These are phyloP conservation scores for Diuraphis noxia DNA, from an alignment of 1,140 invertebrate genomes.

Conservation along the genomic window DNA sequence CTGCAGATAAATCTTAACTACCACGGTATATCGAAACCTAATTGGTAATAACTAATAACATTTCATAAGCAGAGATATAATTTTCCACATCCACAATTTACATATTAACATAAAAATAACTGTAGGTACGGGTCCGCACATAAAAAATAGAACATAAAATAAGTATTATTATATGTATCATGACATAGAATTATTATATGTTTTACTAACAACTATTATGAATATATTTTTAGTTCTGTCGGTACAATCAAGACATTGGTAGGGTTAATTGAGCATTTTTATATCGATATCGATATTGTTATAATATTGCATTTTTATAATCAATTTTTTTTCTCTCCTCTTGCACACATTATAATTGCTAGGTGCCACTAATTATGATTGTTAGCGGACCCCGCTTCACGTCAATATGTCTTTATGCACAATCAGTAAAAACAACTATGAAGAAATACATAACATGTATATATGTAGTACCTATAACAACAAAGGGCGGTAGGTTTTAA, in stretches of 20 bases:
- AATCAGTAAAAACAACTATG: slow-evolving; percentile 1
- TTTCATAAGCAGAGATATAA: background rate
- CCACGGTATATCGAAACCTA: background rate
- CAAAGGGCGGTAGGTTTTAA: background rate
- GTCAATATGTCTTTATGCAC: background rate
- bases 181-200: background rate
- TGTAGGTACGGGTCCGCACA: background rate
- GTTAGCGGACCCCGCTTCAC: background rate
- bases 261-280: background rate
- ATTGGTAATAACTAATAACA: background rate
- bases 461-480: background rate
- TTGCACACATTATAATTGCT: background rate
- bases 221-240: background rate
- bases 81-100: background rate
- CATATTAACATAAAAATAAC: background rate
- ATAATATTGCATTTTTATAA: background rate
- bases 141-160: background rate
- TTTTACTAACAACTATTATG: background rate
- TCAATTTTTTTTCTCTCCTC: background rate
- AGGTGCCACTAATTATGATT: slow-evolving; percentile 2
- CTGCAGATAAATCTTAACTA: background rate
- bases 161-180: background rate
- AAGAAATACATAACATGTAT: background rate
- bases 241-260: background rate
- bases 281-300: background rate